Conservation (phyloP, 2,797 vertebrate species). For the Channa striata region DNA sequence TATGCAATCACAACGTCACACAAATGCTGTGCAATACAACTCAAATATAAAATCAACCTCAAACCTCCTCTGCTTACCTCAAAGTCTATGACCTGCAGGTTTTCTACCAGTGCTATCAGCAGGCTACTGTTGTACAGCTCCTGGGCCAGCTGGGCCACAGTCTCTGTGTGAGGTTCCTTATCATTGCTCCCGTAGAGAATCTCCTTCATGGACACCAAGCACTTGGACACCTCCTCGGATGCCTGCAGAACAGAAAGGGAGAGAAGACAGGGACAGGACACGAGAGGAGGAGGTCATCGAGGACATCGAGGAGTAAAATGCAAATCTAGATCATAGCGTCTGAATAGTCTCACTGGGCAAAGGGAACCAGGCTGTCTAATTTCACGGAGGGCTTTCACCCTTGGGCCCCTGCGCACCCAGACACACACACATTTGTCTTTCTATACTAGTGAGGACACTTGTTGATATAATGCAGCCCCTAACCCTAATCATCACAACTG, state of each 20-base stretch:
- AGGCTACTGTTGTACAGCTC: slow-evolving; percentile 95
- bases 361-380: slow-evolving; percentile 43
- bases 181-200: slow-evolving; percentile 95
- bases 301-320: not conserved
- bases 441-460: too few species aligned
- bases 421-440: slow-evolving; percentile 8
- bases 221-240: slow-evolving; percentile 97
- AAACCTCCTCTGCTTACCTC: slow-evolving; percentile 84
- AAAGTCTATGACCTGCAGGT: slow-evolving; percentile 96
- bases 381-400: slow-evolving; percentile 65
- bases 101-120: slow-evolving; percentile 91
- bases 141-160: slow-evolving; percentile 94
- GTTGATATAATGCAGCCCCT: too few species aligned
- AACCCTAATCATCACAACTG: too few species aligned
- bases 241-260: slow-evolving; percentile 81
- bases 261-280: not conserved
- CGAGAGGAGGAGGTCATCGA: not conserved
- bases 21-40: not conserved
- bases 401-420: slow-evolving; percentile 16
- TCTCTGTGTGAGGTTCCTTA: slow-evolving; percentile 95
- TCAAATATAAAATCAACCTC: not conserved
- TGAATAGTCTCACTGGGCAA: slow-evolving; percentile 54
- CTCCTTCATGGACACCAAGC: slow-evolving; percentile 97
- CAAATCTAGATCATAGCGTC: not conserved
- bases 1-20: not conserved